Conservation (phyloP, 2,797 vertebrate species). For the Hapalemur alaotrensis region DNA sequence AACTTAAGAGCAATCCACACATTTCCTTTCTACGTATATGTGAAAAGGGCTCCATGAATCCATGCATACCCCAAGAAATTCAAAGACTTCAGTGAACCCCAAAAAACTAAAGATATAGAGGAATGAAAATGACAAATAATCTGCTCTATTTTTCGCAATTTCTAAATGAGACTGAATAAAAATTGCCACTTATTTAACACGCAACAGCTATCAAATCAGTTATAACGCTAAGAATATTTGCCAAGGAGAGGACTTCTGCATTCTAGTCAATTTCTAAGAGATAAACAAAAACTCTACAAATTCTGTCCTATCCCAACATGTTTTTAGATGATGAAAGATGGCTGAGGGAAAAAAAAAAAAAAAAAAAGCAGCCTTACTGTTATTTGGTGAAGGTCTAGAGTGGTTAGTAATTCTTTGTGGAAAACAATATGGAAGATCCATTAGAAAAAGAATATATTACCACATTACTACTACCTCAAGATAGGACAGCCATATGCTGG, state of each 20-base stretch:
- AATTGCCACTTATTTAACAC: background rate
- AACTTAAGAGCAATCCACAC: conserved; percentile 21
- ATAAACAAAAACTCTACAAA: background rate
- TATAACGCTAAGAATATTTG: background rate
- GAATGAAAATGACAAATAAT: background rate
- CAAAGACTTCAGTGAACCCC: background rate
- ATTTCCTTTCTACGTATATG: background rate
- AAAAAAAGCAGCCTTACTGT: background rate
- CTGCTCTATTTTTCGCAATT: background rate
- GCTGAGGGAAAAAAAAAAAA: background rate
- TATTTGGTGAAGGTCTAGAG: background rate
- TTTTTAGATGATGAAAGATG: background rate
- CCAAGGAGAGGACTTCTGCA: background rate
- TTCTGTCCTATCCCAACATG: background rate
- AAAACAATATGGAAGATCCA: background rate
- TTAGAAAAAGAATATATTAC: conserved; percentile 17
- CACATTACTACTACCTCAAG: background rate
- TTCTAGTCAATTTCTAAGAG: background rate
- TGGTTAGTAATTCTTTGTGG: conserved; percentile 17
- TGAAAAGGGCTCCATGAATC: background rate
- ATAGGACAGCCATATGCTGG: background rate
- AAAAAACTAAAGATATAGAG: background rate
- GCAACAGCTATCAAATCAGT: background rate
- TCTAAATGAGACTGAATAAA: background rate
- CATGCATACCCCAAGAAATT: conserved; percentile 8